Conservation (phyloP, 2,888 invertebrate genomes). For the Tenthredo mesomela region DNA sequence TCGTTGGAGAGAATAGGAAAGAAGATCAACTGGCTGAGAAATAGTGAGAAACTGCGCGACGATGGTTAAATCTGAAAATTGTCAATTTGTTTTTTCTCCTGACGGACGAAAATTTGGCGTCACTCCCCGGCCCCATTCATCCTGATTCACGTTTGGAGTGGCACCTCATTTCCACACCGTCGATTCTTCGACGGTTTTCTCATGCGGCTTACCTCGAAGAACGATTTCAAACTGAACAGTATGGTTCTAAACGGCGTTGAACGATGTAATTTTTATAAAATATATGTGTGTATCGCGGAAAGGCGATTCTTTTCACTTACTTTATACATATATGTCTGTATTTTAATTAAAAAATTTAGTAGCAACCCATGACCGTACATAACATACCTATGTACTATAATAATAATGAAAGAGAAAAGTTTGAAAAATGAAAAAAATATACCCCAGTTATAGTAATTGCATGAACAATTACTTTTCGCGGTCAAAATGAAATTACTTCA, state of each 20-base stretch:
- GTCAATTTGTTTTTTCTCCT: slow-evolving; percentile 49
- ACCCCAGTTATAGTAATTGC: not conserved
- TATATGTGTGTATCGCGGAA: not conserved
- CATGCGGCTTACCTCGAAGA: not conserved
- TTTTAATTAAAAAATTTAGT: too few species aligned
- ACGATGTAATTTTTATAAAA: not conserved
- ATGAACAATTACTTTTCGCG: slow-evolving; percentile 23
- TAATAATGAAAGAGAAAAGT: not conserved
- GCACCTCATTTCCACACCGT: slow-evolving; percentile 39
- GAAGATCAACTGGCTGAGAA: not conserved
- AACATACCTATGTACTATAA: too few species aligned
- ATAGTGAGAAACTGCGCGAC: not conserved
- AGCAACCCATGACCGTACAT: not conserved
- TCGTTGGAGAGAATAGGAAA: not conserved
- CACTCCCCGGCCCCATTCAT: not conserved
- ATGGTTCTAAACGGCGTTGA: not conserved
- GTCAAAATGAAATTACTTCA: slow-evolving; percentile 30
- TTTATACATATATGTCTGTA: too few species aligned
- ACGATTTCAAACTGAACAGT: not conserved
- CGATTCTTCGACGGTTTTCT: not conserved
- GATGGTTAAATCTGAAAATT: slow-evolving; percentile 45
- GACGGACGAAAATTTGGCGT: slow-evolving; percentile 16
- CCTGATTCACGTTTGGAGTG: slow-evolving; percentile 22
- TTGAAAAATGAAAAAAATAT: not conserved
- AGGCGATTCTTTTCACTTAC: too few species aligned